Conservation (phyloP, 2,113 vertebrate species). For the Chrysochloris asiatica region DNA sequence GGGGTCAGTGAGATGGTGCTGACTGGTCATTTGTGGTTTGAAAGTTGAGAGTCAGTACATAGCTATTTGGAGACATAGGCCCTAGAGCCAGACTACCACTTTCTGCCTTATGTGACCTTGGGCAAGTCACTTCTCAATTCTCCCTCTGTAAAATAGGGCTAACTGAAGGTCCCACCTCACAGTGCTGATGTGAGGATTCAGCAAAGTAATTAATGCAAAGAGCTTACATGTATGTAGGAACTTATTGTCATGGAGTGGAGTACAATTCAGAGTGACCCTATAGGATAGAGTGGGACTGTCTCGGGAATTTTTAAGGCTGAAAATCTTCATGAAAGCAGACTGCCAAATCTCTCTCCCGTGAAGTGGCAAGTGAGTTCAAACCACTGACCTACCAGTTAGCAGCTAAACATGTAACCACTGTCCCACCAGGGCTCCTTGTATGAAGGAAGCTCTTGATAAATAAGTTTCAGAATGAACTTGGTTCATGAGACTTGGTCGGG, state of each 20-base stretch:
- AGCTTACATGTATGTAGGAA: neutral
- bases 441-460: too few species aligned
- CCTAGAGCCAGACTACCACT: neutral
- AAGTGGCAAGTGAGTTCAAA: neutral
- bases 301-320: too few species aligned
- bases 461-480: neutral
- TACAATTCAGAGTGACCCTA: neutral
- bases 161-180: neutral
- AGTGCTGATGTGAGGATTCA: neutral
- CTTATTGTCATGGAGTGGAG: too few species aligned
- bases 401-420: neutral
- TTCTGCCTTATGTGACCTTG: neutral
- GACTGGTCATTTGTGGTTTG: neutral
- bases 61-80: neutral
- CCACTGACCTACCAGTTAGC: neutral
- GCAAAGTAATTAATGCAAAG: neutral
- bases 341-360: neutral
- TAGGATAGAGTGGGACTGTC: neutral
- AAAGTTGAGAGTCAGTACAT: neutral
- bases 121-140: neutral
- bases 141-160: neutral
- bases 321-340: neutral
- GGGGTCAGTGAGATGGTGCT: neutral
- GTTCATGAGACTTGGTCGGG: neutral
- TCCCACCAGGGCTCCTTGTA: too few species aligned